Conservation (phyloP, 2,888 invertebrate species). For the Linhomoeus sp. region DNA sequence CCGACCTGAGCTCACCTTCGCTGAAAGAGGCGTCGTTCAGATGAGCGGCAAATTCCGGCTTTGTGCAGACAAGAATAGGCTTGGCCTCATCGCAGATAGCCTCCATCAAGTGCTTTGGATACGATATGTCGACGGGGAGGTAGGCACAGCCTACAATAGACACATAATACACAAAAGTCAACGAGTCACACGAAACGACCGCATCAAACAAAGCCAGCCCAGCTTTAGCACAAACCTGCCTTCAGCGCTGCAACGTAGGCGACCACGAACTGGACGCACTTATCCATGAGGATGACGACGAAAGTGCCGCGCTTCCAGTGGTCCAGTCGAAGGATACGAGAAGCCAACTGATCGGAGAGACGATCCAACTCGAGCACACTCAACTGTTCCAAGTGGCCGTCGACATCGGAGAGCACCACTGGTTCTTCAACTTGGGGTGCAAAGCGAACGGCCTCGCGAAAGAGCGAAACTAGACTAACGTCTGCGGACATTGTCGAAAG, state of each 20-base stretch:
- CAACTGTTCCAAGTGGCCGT: too few relatives aligned
- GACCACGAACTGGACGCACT: slow-evolving; percentile 26
- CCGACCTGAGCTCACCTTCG: too few relatives aligned
- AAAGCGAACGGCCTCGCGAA: too few relatives aligned
- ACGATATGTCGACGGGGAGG: slow-evolving; percentile 30
- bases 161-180: neutral
- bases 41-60: neutral
- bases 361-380: too few relatives aligned
- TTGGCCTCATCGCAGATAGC: slow-evolving; percentile 29
- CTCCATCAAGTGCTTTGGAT: slow-evolving; percentile 26
- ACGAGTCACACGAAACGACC: neutral
- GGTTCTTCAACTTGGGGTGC: too few relatives aligned
- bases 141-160: slow-evolving; percentile 27
- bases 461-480: too few relatives aligned
- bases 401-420: too few relatives aligned
- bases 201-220: neutral
- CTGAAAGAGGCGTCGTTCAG: too few relatives aligned
- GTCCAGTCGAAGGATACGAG: too few relatives aligned
- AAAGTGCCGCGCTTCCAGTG: too few relatives aligned
- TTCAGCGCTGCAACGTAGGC: slow-evolving; percentile 30
- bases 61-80: slow-evolving; percentile 24
- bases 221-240: slow-evolving; percentile 22
- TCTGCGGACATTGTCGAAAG: too few relatives aligned
- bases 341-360: too few relatives aligned
- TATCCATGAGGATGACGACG: slow-evolving; percentile 30